phyloP scores from a whole-genome alignment of 2,888 invertebrate species.

The Spisula subtruncata region DNA sequence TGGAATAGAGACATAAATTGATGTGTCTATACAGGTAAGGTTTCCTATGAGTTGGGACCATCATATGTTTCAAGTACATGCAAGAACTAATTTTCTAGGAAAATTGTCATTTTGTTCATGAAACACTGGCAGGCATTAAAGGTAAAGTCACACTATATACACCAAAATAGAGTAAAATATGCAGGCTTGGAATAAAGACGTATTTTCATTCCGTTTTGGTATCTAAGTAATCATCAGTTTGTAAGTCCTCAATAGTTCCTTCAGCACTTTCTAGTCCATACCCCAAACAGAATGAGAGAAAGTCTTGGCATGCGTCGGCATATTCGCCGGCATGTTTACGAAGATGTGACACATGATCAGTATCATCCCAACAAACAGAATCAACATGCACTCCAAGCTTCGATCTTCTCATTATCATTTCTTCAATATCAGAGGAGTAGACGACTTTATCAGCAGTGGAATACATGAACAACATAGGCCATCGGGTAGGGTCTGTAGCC shows the following conservation, averaged over 20 bases:
- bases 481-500: conserved; percentile 90
- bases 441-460: conserved; percentile 92
- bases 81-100: no score
- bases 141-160: no score
- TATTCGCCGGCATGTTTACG: conserved; percentile 89
- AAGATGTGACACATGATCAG: conserved; percentile 93
- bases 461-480: conserved; percentile 92
- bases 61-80: no score
- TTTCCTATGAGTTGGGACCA: no score
- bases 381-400: conserved; percentile 90
- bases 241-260: conserved; percentile 38
- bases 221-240: conserved; percentile 56
- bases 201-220: conserved; percentile 48
- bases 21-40: no score
- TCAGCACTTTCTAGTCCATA: conserved; percentile 36
- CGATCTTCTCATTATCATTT: conserved; percentile 90
- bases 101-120: no score
- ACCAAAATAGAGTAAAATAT: no score
- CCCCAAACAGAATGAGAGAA: conserved; percentile 69
- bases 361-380: conserved; percentile 91
- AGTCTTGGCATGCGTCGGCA: conserved; percentile 79
- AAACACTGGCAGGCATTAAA: no score
- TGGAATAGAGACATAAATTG: no score
- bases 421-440: conserved; percentile 91
- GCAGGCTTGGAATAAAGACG: no score